Conservation (phyloP, 2,888 invertebrate genomes). For the Digitonthophagus gazella region DNA sequence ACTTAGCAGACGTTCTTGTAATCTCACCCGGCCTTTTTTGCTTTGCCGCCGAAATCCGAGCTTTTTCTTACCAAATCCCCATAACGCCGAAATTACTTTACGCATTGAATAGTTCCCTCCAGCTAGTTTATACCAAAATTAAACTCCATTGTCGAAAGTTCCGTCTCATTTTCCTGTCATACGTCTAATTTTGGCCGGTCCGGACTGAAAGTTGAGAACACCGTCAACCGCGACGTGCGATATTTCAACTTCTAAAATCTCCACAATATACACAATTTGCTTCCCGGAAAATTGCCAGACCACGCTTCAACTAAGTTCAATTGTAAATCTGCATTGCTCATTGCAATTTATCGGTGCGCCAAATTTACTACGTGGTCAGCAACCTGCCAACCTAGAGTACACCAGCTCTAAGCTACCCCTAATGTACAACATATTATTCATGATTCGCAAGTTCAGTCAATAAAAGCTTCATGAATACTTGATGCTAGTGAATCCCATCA, state of each 20-base stretch:
- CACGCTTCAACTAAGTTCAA: not conserved
- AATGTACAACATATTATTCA: not conserved
- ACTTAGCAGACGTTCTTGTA: constrained; percentile 23
- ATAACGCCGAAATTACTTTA: constrained; percentile 13
- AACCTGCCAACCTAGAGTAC: not conserved
- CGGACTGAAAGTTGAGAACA: constrained; percentile 7
- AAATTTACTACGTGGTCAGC: not conserved
- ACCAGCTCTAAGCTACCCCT: not conserved
- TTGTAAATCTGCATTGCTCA: not conserved
- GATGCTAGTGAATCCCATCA: too few relatives aligned
- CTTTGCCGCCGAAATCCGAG: not conserved
- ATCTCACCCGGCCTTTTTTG: not conserved
- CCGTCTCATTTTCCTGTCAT: constrained; percentile 10
- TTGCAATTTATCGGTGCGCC: not conserved
- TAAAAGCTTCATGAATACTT: too few relatives aligned
- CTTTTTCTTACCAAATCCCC: constrained; percentile 3
- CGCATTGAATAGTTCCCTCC: not conserved
- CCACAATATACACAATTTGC: not conserved
- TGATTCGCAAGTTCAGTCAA: too few relatives aligned
- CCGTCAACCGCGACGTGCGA: not conserved
- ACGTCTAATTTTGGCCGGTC: constrained; percentile 13
- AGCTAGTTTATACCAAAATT: constrained; percentile 12
- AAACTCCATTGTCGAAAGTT: constrained; percentile 12
- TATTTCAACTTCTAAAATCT: not conserved
- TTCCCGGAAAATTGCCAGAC: not conserved